Conservation (phyloP, 2,888 invertebrate species). For the Frankliniella intonsa region DNA sequence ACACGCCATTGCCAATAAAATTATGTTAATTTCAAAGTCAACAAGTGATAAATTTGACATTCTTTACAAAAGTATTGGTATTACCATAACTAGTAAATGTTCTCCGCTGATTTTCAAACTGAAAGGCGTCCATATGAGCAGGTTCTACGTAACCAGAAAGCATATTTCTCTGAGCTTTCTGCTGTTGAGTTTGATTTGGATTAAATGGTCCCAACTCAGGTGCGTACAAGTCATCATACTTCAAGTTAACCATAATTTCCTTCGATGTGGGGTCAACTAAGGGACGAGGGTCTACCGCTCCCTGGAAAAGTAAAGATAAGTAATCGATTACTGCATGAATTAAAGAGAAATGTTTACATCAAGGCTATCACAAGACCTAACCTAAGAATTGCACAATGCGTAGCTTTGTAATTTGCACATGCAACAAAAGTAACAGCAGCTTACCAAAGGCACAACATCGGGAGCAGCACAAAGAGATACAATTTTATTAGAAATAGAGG, state of each 20-base stretch:
- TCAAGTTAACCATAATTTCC: constrained; percentile 86
- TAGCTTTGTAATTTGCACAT: not conserved
- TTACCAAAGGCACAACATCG: constrained; percentile 72
- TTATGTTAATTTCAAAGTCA: constrained; percentile 11
- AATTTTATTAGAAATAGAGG: constrained; percentile 53
- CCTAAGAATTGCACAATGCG: not conserved
- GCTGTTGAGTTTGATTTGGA: constrained; percentile 87
- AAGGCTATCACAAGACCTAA: not conserved
- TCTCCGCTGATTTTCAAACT: constrained; percentile 92
- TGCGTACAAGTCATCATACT: constrained; percentile 89
- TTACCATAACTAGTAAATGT: constrained; percentile 87
- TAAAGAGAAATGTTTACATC: not conserved
- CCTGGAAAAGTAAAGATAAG: constrained; percentile 49
- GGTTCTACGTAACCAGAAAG: constrained; percentile 91
- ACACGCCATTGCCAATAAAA: constrained; percentile 22
- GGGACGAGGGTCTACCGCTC: constrained; percentile 62
- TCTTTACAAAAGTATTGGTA: not conserved
- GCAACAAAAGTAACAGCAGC: constrained; percentile 38
- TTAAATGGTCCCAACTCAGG: constrained; percentile 89
- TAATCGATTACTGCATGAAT: not conserved
- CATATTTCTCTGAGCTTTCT: constrained; percentile 82
- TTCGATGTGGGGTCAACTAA: constrained; percentile 74
- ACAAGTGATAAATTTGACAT: not conserved
- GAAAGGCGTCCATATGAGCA: constrained; percentile 93
- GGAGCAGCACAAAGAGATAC: constrained; percentile 78